Evolutionary conservation across 1,140 invertebrate genomes (phyloP).

Genomic region (Drosophila aff.): DNA sequence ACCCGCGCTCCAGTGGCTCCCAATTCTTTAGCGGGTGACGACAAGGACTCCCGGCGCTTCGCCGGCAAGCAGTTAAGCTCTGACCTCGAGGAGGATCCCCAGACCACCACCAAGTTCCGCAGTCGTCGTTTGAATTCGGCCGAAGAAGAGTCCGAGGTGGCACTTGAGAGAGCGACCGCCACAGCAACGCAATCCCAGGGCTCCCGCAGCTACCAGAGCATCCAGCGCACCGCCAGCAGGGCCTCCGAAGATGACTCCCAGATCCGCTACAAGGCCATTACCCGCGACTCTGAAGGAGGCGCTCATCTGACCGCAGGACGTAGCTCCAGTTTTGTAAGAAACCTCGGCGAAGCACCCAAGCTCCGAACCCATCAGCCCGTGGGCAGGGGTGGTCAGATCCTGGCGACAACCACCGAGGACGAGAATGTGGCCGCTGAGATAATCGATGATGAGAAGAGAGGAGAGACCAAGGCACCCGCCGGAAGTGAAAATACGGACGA

Average conservation of each 20-base stretch:
- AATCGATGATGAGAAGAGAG: conserved; percentile 55
- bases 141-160: conserved; percentile 39
- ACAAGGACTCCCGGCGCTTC: conserved; percentile 68
- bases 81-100: conserved; percentile 12
- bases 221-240: conserved; percentile 8
- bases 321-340: conserved; percentile 58
- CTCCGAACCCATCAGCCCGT: conserved; percentile 24
- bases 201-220: conserved; percentile 47
- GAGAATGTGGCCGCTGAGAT: conserved; percentile 72
- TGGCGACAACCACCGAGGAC: conserved; percentile 39
- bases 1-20: conserved; percentile 19
- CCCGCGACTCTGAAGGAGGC: conserved; percentile 36
- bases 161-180: conserved; percentile 6
- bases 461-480: conserved; percentile 54
- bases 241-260: conserved; percentile 27
- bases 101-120: conserved; percentile 31
- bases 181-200: neutral
- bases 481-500: conserved; percentile 33
- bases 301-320: conserved; percentile 52
- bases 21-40: conserved; percentile 36
- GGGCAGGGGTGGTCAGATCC: conserved; percentile 50
- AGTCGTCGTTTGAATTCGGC: conserved; percentile 54
- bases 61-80: conserved; percentile 69
- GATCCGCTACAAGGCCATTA: conserved; percentile 65
- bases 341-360: conserved; percentile 19